phyloP scores from a whole-genome alignment of 2,113 vertebrate genomes.

The Thymallus thymallus region DNA sequence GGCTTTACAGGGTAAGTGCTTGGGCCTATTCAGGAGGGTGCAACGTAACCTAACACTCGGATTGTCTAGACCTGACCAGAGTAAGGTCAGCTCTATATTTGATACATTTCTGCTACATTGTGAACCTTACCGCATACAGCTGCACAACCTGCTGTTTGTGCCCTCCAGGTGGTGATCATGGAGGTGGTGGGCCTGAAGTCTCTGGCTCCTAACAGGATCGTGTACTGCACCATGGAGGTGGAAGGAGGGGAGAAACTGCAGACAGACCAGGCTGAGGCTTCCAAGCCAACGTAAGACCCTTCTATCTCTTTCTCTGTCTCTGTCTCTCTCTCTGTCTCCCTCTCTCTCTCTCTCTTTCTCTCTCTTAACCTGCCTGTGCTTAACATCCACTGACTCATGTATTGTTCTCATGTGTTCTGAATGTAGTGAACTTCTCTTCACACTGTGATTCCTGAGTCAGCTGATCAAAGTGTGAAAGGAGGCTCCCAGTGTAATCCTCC shows the following conservation, averaged over 20 bases:
- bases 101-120: not conserved
- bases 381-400: too few relatives aligned
- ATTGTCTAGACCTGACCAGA: too few relatives aligned
- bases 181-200: conserved; percentile 97
- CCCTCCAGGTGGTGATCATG: conserved; percentile 94
- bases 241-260: conserved; percentile 98
- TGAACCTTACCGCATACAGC: not conserved
- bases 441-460: not conserved
- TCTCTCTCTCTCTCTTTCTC: not conserved
- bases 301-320: not conserved
- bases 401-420: not conserved
- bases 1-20: too few relatives aligned
- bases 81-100: too few relatives aligned
- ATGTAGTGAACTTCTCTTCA: not conserved
- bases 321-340: not conserved
- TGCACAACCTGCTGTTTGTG: conserved; percentile 25
- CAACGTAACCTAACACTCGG: too few relatives aligned
- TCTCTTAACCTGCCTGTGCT: not conserved
- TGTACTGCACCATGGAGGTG: conserved; percentile 99
- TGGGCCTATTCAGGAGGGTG: too few relatives aligned
- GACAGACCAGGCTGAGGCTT: conserved; percentile 97
- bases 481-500: too few relatives aligned
- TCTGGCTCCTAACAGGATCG: conserved; percentile 95
- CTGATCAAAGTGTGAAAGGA: not conserved
- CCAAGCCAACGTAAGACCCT: conserved; percentile 91